A percentile compares a stretch with the other conserved stretches of the same genome.
phyloP scores from a whole-genome alignment of 2,797 vertebrate species.

The Varecia variegata region DNA sequence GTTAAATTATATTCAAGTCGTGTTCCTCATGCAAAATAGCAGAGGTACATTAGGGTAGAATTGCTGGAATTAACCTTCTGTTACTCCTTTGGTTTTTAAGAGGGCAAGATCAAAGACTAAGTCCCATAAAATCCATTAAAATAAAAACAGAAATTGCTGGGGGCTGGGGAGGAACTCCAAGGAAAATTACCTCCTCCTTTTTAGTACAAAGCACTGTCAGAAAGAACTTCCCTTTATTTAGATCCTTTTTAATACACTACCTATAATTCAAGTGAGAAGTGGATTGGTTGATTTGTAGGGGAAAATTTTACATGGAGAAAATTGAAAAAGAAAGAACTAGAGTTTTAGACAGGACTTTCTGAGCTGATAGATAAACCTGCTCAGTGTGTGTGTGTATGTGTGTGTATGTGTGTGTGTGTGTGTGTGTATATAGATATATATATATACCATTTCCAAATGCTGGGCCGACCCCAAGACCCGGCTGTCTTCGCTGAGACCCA shows the following conservation, averaged over 20 bases:
- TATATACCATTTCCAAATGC: slow-evolving; percentile 42
- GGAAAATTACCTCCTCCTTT: slow-evolving; percentile 59
- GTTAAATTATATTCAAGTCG: slow-evolving; percentile 39
- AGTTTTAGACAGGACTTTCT: background rate
- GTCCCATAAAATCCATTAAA: slow-evolving; percentile 68
- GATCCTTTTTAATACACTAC: slow-evolving; percentile 34
- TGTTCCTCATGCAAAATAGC: slow-evolving; percentile 57
- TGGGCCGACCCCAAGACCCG: background rate
- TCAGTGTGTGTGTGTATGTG: background rate
- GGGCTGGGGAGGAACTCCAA: slow-evolving; percentile 31
- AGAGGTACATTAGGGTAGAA: slow-evolving; percentile 51
- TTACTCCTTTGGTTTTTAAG: slow-evolving; percentile 62
- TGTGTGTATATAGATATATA: too few relatives aligned
- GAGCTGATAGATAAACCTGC: slow-evolving; percentile 30
- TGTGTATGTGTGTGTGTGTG: background rate
- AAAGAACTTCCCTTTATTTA: slow-evolving; percentile 58
- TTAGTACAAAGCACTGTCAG: slow-evolving; percentile 45
- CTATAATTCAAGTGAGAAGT: slow-evolving; percentile 51
- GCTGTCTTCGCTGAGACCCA: slow-evolving; percentile 56
- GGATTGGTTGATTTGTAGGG: background rate
- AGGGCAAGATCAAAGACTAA: slow-evolving; percentile 66
- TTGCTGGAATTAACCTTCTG: slow-evolving; percentile 62
- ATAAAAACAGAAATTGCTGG: slow-evolving; percentile 59
- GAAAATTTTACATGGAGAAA: background rate
- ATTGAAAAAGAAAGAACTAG: slow-evolving; percentile 27